Conservation (phyloP, 2,113 vertebrate species). For the Tautogolabrus adspersus region DNA sequence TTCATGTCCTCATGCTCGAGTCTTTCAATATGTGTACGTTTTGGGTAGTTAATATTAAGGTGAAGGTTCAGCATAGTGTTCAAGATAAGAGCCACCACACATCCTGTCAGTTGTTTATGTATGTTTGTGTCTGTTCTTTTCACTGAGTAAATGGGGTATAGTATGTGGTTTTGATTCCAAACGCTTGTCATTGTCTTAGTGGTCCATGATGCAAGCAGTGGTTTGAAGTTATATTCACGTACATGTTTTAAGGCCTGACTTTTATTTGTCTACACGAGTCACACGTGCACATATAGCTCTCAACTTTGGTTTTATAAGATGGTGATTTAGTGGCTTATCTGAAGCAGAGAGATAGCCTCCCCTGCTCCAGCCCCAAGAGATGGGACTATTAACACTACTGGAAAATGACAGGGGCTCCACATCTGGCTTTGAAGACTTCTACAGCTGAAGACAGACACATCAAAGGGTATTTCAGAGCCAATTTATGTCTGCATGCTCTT, state of each 20-base stretch:
- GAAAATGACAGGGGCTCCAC: conserved; percentile 50
- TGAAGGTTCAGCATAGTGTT: conserved; percentile 4
- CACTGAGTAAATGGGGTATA: not conserved
- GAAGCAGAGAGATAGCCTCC: conserved; percentile 32
- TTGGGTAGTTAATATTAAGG: conserved; percentile 7
- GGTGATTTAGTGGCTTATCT: conserved; percentile 9
- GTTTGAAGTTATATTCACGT: conserved; percentile 12
- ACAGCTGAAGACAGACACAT: conserved; percentile 33
- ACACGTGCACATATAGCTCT: conserved; percentile 27
- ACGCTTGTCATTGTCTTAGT: not conserved
- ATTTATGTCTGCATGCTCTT: conserved; percentile 4
- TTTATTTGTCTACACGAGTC: conserved; percentile 32
- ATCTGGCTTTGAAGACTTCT: conserved; percentile 58
- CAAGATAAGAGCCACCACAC: not conserved
- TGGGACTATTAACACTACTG: conserved; percentile 46
- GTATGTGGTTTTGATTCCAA: conserved; percentile 37
- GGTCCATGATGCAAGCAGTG: conserved; percentile 11
- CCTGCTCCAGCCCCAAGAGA: conserved; percentile 23
- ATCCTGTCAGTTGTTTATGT: conserved; percentile 15
- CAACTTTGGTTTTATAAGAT: conserved; percentile 34
- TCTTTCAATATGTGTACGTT: conserved; percentile 4
- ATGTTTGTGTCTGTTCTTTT: conserved; percentile 11
- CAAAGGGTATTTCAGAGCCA: conserved; percentile 44
- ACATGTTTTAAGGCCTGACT: not conserved
- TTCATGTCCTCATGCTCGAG: conserved; percentile 5